Evolutionary conservation across 2,113 vertebrate genomes (phyloP).

Genomic region (Rhizomys pruinosus): DNA sequence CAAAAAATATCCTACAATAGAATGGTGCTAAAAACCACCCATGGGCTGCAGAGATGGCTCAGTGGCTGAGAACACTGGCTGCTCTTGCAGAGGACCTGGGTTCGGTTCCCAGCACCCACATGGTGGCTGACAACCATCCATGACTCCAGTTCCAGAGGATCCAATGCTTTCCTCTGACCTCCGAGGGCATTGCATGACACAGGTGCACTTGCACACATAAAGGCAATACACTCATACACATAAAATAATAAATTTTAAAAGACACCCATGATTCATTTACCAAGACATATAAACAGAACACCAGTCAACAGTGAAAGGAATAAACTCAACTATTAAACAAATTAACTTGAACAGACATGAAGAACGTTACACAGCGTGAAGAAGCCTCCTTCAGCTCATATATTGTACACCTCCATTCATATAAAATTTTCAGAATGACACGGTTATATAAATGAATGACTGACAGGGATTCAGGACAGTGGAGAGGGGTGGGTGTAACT

Average conservation of each 20-base stretch:
- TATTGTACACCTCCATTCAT: not conserved
- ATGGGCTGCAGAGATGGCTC: too few relatives aligned
- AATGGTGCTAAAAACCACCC: not conserved
- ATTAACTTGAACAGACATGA: not conserved
- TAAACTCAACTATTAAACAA: not conserved
- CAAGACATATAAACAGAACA: not conserved
- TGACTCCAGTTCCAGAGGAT: too few relatives aligned
- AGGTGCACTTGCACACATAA: too few relatives aligned
- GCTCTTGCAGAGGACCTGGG: too few relatives aligned
- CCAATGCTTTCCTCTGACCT: too few relatives aligned
- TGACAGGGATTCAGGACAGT: not conserved
- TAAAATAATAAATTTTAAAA: too few relatives aligned
- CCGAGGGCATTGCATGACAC: too few relatives aligned
- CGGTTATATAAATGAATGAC: not conserved
- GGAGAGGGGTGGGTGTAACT: not conserved
- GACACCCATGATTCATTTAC: not conserved
- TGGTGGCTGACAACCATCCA: too few relatives aligned
- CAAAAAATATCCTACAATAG: not conserved
- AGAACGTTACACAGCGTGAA: not conserved
- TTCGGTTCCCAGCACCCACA: too few relatives aligned
- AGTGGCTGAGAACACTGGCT: too few relatives aligned
- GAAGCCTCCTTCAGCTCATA: not conserved
- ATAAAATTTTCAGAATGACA: constrained; percentile 10
- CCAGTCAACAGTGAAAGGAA: not conserved
- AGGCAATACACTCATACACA: too few relatives aligned